Conservation (phyloP, 2,113 vertebrate genomes). For the Motacilla alba region DNA sequence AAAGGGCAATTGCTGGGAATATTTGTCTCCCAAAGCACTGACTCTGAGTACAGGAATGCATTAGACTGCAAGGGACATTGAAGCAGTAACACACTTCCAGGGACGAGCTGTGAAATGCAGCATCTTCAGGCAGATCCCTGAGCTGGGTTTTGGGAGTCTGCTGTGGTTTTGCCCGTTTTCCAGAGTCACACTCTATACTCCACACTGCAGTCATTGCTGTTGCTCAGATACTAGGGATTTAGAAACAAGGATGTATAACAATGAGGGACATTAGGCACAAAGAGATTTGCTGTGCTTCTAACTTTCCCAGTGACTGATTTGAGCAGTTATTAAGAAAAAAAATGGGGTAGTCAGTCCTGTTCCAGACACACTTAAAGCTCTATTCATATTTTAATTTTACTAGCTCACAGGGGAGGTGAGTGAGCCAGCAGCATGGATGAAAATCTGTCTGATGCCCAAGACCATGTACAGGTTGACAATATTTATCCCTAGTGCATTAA, state of each 20-base stretch:
- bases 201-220: background rate
- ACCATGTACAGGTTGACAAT: background rate
- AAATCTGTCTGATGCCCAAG: background rate
- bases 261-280: background rate
- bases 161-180: fast-evolving
- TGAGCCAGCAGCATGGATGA: background rate
- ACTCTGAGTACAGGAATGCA: background rate
- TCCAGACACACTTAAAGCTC: background rate
- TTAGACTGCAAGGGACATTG: background rate
- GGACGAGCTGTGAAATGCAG: background rate
- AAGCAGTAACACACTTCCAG: background rate
- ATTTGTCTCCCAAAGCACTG: background rate
- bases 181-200: background rate
- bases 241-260: background rate
- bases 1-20: background rate
- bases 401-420: background rate
- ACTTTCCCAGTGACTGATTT: background rate
- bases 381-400: constrained; percentile 16
- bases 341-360: background rate
- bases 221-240: background rate
- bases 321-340: background rate
- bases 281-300: background rate
- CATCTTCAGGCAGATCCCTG: background rate
- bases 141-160: background rate
- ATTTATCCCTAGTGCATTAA: background rate